These are phyloP conservation scores for Lacerta bilineata DNA, from an alignment of 2,797 vertebrate genomes.

Conservation along the genomic window DNA sequence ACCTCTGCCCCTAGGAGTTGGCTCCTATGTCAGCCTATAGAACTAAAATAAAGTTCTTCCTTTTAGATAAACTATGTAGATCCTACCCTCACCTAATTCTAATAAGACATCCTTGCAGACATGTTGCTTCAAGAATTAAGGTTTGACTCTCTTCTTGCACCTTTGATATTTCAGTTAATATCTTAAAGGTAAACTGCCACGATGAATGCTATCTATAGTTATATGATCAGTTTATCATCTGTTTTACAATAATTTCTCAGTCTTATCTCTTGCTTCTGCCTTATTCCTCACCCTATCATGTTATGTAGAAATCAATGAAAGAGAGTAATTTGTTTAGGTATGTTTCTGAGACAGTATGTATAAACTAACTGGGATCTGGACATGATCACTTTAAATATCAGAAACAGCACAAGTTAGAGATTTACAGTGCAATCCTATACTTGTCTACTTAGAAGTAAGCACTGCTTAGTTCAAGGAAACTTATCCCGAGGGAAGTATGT, in stretches of 20 bases:
- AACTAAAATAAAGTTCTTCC: constrained; percentile 35
- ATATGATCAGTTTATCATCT: background rate
- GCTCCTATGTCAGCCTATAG: too few species aligned
- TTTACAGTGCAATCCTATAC: too few species aligned
- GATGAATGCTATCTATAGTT: background rate
- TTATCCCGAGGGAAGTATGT: too few species aligned
- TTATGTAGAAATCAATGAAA: constrained; percentile 1
- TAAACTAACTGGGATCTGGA: background rate
- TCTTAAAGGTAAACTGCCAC: background rate
- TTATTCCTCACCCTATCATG: background rate
- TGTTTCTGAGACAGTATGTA: background rate
- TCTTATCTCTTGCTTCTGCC: background rate
- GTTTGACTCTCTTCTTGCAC: constrained; percentile 3
- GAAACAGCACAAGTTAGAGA: too few species aligned
- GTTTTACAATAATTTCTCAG: background rate
- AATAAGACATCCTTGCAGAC: background rate
- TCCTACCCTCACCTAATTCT: constrained; percentile 14
- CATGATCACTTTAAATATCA: too few species aligned
- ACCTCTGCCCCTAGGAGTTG: too few species aligned
- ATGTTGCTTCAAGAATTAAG: constrained; percentile 52
- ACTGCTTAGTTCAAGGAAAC: too few species aligned
- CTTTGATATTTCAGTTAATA: background rate
- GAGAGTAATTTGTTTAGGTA: background rate
- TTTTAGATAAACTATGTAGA: constrained; percentile 62
- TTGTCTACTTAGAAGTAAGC: too few species aligned